Evolutionary conservation across 2,797 vertebrate genomes (phyloP).

Genomic region (Sus cebifrons): DNA sequence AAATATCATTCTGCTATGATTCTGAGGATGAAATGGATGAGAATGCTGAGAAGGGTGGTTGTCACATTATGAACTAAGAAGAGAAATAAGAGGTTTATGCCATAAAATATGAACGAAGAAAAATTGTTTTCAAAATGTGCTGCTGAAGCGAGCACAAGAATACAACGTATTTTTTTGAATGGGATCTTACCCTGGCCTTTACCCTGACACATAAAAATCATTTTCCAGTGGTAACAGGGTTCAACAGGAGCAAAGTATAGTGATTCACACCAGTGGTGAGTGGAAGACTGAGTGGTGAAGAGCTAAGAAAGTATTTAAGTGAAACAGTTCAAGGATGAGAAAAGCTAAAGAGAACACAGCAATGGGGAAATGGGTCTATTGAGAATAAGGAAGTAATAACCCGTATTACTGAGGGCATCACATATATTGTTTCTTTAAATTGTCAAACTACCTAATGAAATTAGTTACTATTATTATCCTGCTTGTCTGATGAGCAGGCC

Average conservation of each 20-base stretch:
- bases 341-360: not conserved
- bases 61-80: not conserved
- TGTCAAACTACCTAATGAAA: not conserved
- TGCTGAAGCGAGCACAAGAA: not conserved
- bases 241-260: not conserved
- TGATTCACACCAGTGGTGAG: not conserved
- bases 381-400: not conserved
- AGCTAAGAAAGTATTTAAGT: not conserved
- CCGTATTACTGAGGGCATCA: not conserved
- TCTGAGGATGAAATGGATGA: conserved; percentile 24
- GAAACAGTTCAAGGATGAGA: not conserved
- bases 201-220: not conserved
- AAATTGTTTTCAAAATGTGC: too few species aligned
- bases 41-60: not conserved
- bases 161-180: not conserved
- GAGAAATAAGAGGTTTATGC: not conserved
- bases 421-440: not conserved
- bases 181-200: not conserved
- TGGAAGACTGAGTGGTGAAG: not conserved
- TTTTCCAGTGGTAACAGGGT: not conserved
- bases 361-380: not conserved
- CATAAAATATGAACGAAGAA: conserved; percentile 34
- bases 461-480: not conserved
- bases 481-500: not conserved
- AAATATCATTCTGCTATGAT: not conserved